Evolutionary conservation across 1,140 invertebrate species (phyloP).

Genomic region (Odontomachus brunneus): DNA sequence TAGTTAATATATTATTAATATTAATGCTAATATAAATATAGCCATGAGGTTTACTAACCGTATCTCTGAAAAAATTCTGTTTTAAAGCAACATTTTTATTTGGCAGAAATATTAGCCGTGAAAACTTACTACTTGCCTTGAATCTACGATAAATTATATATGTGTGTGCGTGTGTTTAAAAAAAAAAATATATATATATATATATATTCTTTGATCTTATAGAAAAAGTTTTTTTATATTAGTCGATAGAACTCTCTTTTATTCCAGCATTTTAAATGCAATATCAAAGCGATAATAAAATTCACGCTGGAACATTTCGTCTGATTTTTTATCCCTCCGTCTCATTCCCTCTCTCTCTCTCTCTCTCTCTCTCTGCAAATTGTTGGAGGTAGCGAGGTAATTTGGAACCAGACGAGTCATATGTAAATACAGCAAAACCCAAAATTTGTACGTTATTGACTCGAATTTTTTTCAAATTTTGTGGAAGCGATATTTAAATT

Average conservation of each 20-base stretch:
- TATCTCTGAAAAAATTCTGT: too few species aligned
- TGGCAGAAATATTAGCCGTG: too few species aligned
- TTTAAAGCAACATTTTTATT: too few species aligned
- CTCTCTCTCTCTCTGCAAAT: not conserved
- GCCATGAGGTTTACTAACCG: too few species aligned
- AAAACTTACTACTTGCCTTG: not conserved
- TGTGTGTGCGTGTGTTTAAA: too few species aligned
- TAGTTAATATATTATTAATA: conserved; percentile 26
- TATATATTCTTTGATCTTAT: too few species aligned
- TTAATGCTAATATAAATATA: not conserved
- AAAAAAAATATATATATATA: too few species aligned
- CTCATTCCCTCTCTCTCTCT: too few species aligned
- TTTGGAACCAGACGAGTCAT: conserved; percentile 11
- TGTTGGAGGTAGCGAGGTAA: not conserved
- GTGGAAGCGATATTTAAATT: conserved; percentile 38
- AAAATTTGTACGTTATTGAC: not conserved
- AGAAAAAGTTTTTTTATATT: conserved; percentile 2
- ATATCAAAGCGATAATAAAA: not conserved
- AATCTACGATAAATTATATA: not conserved
- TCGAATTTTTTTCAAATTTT: conserved; percentile 35
- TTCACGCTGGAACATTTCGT: not conserved
- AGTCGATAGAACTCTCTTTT: not conserved
- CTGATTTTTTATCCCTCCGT: not conserved
- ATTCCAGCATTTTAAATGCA: not conserved
- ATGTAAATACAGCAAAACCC: conserved; percentile 4